A percentile compares a stretch with the other conserved stretches of the same genome.
These are phyloP conservation scores for Drosophila arizonae DNA, from an alignment of 1,140 invertebrate genomes.

Conservation along the genomic window DNA sequence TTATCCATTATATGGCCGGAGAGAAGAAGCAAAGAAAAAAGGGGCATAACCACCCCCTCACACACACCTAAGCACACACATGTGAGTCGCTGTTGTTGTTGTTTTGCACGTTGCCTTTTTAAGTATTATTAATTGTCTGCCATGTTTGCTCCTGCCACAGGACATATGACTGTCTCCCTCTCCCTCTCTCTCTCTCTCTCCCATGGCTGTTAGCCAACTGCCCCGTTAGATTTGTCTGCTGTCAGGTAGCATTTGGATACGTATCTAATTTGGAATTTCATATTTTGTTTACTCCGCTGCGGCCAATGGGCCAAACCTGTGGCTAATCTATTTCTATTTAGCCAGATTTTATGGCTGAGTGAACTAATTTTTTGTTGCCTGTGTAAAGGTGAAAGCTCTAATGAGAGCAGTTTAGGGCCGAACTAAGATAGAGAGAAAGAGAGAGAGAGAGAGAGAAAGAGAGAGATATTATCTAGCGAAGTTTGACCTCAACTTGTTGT, in stretches of 20 bases:
- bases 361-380: slow-evolving; percentile 36
- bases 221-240: slow-evolving; percentile 23
- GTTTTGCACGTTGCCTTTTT: slow-evolving; percentile 55
- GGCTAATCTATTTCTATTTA: slow-evolving; percentile 9
- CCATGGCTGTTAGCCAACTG: no score
- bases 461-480: no score
- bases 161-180: slow-evolving; percentile 36
- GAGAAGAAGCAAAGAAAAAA: background rate
- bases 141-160: slow-evolving; percentile 64
- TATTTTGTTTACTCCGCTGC: slow-evolving; percentile 37
- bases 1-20: slow-evolving; percentile 54
- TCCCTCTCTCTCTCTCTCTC: no score
- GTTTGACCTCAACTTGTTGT: background rate
- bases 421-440: no score
- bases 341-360: slow-evolving; percentile 35
- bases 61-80: slow-evolving; percentile 1
- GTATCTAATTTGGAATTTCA: slow-evolving; percentile 66
- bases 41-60: slow-evolving; percentile 1
- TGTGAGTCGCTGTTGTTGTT: slow-evolving; percentile 2
- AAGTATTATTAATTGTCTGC: slow-evolving; percentile 80
- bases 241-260: slow-evolving; percentile 52
- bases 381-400: slow-evolving; percentile 21
- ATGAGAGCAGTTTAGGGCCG: no score
- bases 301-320: background rate
- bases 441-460: no score